Conservation (phyloP, 1,140 invertebrate genomes). For the Ips typographus region DNA sequence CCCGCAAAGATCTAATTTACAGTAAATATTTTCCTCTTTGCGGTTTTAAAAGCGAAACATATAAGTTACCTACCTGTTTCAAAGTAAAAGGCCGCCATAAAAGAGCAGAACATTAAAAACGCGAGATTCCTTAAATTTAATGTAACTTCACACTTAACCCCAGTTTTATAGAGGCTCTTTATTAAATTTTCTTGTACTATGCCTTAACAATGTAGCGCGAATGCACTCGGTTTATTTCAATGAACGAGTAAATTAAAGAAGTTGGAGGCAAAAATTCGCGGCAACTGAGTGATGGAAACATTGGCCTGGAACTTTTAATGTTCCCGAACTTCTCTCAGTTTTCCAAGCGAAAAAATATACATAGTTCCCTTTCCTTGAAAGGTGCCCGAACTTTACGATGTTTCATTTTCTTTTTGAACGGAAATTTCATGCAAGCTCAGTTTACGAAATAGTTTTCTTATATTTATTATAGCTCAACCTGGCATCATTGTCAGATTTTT, state of each 20-base stretch:
- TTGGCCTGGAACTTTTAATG: slow-evolving; percentile 12
- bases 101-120: slow-evolving; percentile 15
- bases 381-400: slow-evolving; percentile 1
- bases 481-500: no score
- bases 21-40: slow-evolving; percentile 5
- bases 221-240: slow-evolving; percentile 15
- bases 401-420: neutral
- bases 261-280: slow-evolving; percentile 11
- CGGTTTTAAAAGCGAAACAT: neutral
- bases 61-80: slow-evolving; percentile 7
- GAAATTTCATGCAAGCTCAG: neutral
- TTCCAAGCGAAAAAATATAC: slow-evolving; percentile 10
- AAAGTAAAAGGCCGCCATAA: slow-evolving; percentile 14
- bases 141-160: slow-evolving; percentile 21
- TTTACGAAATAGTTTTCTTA: neutral
- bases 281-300: slow-evolving; percentile 15
- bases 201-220: slow-evolving; percentile 11
- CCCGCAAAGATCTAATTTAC: neutral
- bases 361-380: slow-evolving; percentile 6
- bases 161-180: slow-evolving; percentile 16
- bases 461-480: no score
- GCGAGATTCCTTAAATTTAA: slow-evolving; percentile 20
- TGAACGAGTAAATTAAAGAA: slow-evolving; percentile 19
- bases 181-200: slow-evolving; percentile 17
- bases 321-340: slow-evolving; percentile 5